Percentiles rank a stretch among this genome's conserved stretches.
phyloP scores from a whole-genome alignment of 2,888 invertebrate genomes.

The Pachydiplax longipennis region DNA sequence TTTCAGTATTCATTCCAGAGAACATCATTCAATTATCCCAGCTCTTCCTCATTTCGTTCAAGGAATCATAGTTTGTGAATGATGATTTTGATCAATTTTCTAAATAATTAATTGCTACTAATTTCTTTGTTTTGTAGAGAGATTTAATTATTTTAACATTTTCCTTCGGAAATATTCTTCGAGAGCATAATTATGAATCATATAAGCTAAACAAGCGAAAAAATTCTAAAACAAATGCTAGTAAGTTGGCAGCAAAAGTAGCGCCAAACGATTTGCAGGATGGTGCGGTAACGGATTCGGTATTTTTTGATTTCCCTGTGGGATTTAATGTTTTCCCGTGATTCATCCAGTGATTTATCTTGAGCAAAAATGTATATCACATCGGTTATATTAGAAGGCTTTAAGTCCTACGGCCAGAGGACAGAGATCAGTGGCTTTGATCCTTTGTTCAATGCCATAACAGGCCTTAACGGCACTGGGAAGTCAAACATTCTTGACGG shows the following conservation, averaged over 20 bases:
- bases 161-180: too few species aligned
- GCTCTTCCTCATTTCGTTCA: too few species aligned
- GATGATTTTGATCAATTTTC: too few species aligned
- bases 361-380: constrained; percentile 82
- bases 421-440: constrained; percentile 94
- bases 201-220: not conserved
- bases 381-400: constrained; percentile 91
- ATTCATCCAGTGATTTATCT: not conserved
- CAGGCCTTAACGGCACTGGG: constrained; percentile 96
- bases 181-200: too few species aligned
- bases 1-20: too few species aligned
- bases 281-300: not conserved
- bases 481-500: constrained; percentile 97
- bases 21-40: too few species aligned
- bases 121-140: too few species aligned
- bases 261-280: not conserved
- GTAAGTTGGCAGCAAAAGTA: not conserved
- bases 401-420: constrained; percentile 95
- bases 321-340: too few species aligned
- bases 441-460: constrained; percentile 95
- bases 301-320: too few species aligned
- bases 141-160: too few species aligned
- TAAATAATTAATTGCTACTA: too few species aligned
- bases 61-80: too few species aligned
- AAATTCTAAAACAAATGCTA: not conserved